Base-by-base conservation (phyloP, 2,888 invertebrate species). In the Orthosia cruda region DNA sequence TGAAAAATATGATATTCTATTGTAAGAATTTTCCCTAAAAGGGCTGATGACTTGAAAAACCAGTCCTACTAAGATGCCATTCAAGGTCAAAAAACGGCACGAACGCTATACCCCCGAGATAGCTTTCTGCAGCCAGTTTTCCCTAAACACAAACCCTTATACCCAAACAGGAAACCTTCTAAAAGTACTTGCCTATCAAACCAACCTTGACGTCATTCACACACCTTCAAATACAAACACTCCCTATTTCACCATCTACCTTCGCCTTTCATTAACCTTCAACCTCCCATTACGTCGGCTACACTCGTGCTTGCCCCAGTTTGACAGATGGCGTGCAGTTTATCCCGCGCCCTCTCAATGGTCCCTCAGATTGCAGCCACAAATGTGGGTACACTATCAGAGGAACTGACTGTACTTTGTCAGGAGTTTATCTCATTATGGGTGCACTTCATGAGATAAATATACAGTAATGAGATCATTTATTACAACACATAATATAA, bases 361-460 rank as follows among this genome's bases (percentile, higher is more conserved):
- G 65, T 45, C 57, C 32, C n/a, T 50, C 71, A 76, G 81, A 87
- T 74, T 67, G 76, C 71, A 72, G 58, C 49, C 59, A 54, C 78
- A 58, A 64, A 76, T 80, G 82, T 61, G 66, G 68, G 71, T 68
- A 58, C 66, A 73, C 80, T 79, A 87, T 84, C 71, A 59, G 16
- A 52, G 64, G 50, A 72, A 77, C 67, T 18, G 72, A 50, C 57
- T 57, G 49, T 68, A 77, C 64, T 87, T 65, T 65, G 55, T 86
- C 80, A 85, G n/a, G 16, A 18, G 23, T 68, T 62, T 86, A 87
- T 86, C 85, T 70, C 79, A 87, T 84, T 59, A 55, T 63, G 47
- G 40, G 12, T 32, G 65, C 45, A 26, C 47, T 18, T 65, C 62
- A 57, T 18, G 59, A 64, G 18, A 49, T n/a, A 54, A 79, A 72